Conservation (phyloP, 2,888 invertebrate species). For the Sesia bembeciformis region DNA sequence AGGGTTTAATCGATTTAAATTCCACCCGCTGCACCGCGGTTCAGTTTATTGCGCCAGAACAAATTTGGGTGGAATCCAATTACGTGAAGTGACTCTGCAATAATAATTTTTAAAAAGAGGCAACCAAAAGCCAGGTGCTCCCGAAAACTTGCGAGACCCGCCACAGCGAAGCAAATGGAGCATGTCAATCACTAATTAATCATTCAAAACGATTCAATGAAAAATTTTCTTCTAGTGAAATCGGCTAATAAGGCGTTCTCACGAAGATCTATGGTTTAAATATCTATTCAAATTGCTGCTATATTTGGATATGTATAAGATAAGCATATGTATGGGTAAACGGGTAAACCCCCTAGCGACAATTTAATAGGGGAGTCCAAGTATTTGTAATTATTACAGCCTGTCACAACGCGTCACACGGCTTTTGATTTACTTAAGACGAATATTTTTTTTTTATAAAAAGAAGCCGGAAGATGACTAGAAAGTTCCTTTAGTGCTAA, state of each 20-base stretch:
- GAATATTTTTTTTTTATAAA: not conserved
- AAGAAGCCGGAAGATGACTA: not conserved
- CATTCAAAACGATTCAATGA: conserved; percentile 26
- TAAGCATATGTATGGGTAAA: not conserved
- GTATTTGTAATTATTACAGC: too few relatives aligned
- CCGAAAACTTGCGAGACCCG: conserved; percentile 42
- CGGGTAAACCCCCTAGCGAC: too few relatives aligned
- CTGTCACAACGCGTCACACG: too few relatives aligned
- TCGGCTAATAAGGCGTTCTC: conserved; percentile 2
- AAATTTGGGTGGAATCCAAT: conserved; percentile 54
- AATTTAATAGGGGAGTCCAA: too few relatives aligned
- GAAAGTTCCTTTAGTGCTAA: not conserved
- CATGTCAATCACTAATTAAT: conserved; percentile 69
- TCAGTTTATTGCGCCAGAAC: conserved; percentile 34
- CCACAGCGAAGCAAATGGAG: conserved; percentile 53
- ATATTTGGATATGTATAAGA: not conserved
- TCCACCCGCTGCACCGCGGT: conserved; percentile 20
- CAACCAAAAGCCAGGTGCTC: conserved; percentile 49
- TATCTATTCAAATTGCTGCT: not conserved
- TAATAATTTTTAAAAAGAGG: conserved; percentile 51
- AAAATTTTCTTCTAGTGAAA: not conserved
- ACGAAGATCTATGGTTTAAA: conserved; percentile 1
- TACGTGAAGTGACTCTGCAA: conserved; percentile 64
- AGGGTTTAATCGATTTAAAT: conserved; percentile 30
- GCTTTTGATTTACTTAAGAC: too few relatives aligned